A percentile compares a stretch with the other conserved stretches of the same genome.
Conservation (phyloP, 2,888 invertebrate species). For the Cryptosula pallasiana region DNA sequence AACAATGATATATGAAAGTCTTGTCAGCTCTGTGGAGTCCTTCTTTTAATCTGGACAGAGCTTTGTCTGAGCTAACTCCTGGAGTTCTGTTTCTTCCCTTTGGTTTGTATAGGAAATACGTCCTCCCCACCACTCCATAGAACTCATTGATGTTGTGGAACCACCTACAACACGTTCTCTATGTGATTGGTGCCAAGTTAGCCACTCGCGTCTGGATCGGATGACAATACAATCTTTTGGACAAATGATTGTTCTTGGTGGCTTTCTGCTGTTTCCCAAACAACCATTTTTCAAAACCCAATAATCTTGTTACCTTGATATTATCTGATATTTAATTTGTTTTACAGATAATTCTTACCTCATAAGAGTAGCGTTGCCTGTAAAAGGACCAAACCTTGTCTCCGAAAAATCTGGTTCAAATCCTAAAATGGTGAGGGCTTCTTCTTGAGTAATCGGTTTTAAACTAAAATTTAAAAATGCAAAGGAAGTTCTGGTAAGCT, state of each 20-base stretch:
- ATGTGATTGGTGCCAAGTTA: too few species aligned
- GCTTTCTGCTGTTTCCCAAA: too few species aligned
- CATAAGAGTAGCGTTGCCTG: constrained; percentile 44
- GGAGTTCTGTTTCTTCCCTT: constrained; percentile 42
- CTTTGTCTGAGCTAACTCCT: constrained; percentile 37
- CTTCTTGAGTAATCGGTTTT: constrained; percentile 44
- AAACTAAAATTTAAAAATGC: constrained; percentile 31
- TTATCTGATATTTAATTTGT: too few species aligned
- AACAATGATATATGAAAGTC: constrained; percentile 47
- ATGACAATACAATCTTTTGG: too few species aligned
- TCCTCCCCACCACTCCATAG: constrained; percentile 40
- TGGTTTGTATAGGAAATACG: constrained; percentile 44
- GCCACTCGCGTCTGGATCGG: too few species aligned
- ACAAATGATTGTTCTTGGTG: too few species aligned
- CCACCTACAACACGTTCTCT: constrained; percentile 44
- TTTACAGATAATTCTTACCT: constrained; percentile 34
- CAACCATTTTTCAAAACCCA: too few species aligned
- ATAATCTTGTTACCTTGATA: too few species aligned
- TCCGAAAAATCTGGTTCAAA: constrained; percentile 42
- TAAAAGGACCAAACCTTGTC: constrained; percentile 45
- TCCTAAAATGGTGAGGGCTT: constrained; percentile 41
- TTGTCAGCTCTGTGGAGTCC: constrained; percentile 39
- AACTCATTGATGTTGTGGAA: constrained; percentile 41
- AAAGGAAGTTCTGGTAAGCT: too few species aligned
- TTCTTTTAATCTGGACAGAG: constrained; percentile 36